These are phyloP conservation scores for Miniopterus natalensis DNA, from an alignment of 2,113 vertebrate species.

Conservation along the genomic window DNA sequence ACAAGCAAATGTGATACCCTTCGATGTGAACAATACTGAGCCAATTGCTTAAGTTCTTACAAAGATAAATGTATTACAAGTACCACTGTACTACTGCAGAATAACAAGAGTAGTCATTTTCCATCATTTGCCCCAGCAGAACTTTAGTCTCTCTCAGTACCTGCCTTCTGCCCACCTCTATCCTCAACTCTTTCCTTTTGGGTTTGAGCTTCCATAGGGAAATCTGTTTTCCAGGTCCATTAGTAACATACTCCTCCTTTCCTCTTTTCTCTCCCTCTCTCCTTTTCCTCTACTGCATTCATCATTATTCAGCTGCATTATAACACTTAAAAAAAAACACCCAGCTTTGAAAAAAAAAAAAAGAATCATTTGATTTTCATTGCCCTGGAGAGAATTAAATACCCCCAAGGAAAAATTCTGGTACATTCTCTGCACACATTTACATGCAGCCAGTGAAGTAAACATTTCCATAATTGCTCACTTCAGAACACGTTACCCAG, in stretches of 20 bases:
- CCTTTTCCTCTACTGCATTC: constrained; percentile 89
- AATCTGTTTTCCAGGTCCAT: constrained; percentile 85
- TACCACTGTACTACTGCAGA: constrained; percentile 73
- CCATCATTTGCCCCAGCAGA: constrained; percentile 79
- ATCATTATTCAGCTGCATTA: constrained; percentile 96
- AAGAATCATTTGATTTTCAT: constrained; percentile 97
- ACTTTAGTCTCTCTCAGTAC: constrained; percentile 73
- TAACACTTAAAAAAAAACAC: constrained; percentile 89
- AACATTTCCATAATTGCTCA: constrained; percentile 98
- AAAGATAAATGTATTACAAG: constrained; percentile 86
- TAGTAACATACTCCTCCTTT: constrained; percentile 68
- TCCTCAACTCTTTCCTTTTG: constrained; percentile 59
- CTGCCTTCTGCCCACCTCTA: constrained; percentile 67
- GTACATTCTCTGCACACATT: constrained; percentile 96
- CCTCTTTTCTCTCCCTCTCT: constrained; percentile 75
- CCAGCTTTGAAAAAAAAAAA: constrained; percentile 83
- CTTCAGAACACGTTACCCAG: constrained; percentile 97
- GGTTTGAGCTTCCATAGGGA: constrained; percentile 83
- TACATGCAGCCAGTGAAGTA: constrained; percentile 96
- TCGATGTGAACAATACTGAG: constrained; percentile 86
- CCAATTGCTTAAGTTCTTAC: constrained; percentile 83
- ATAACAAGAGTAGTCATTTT: constrained; percentile 80
- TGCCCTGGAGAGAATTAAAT: constrained; percentile 96
- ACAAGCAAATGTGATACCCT: constrained; percentile 88
- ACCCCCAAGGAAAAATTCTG: constrained; percentile 97